A percentile compares a stretch with the other conserved stretches of the same genome.
phyloP scores from a whole-genome alignment of 1,140 invertebrate genomes.

The Drosophila sp. region DNA sequence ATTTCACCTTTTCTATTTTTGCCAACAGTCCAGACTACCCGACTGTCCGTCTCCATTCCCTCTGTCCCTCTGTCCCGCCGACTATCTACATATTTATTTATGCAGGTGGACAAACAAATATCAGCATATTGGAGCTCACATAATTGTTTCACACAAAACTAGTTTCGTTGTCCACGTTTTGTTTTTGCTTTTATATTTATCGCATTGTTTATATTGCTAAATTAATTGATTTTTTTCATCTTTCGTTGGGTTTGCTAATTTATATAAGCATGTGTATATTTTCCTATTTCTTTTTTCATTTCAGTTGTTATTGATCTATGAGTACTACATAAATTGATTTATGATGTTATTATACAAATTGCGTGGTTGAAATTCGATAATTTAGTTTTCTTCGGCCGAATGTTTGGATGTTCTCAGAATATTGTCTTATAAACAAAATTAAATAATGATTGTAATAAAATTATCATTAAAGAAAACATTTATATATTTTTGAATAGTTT shows the following conservation, averaged over 20 bases:
- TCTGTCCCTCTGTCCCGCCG: neutral
- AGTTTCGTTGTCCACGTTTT: neutral
- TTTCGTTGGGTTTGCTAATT: conserved; percentile 15
- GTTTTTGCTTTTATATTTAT: neutral
- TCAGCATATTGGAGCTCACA: conserved; percentile 8
- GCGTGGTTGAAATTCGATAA: conserved; percentile 2
- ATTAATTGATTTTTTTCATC: conserved; percentile 31
- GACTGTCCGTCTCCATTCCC: neutral
- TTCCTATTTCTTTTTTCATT: conserved; percentile 1
- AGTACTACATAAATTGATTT: neutral
- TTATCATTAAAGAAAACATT: too few species aligned
- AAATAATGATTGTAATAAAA: too few species aligned
- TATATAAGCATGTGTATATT: conserved; percentile 36
- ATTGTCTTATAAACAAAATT: too few species aligned
- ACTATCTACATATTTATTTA: conserved; percentile 18
- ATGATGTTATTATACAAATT: conserved; percentile 4
- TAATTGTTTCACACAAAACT: conserved; percentile 31
- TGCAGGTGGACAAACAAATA: conserved; percentile 35
- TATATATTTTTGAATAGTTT: too few species aligned
- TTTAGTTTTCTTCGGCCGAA: too few species aligned
- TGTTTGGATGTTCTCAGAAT: too few species aligned
- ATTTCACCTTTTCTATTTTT: conserved; percentile 46
- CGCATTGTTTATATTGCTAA: conserved; percentile 40
- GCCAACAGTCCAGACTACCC: neutral
- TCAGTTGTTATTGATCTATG: conserved; percentile 14